Evolutionary conservation across 2,888 invertebrate species (phyloP), one percentile per base, ranked within the genome.

Genomic region (Archaeoteleia sp.): DNA sequence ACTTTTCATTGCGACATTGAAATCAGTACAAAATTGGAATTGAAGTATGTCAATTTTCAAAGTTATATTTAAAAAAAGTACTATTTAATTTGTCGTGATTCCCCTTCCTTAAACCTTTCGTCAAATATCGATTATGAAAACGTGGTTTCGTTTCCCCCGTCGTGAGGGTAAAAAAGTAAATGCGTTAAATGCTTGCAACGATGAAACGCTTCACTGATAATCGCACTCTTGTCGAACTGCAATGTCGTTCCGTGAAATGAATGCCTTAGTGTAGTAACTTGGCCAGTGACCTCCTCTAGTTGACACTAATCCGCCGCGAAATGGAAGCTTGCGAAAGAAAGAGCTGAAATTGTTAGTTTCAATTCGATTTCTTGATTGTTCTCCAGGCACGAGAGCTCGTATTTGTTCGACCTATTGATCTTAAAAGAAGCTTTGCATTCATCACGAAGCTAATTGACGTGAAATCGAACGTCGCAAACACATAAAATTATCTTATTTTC

Each of bases 251-350:
- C 34, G 43, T 27, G 43, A 69, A 63, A 63, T 69, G 53, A 67
- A 63, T 61, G 60, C 51, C 42, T 67, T 35, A 61, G 58, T 69
- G 54, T 57, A 63, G 71, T 58, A 60, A 67, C 55, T 60, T 63
- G 48, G 63, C 46, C 54, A 51, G 39, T 54, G 63, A 61, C 61
- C 61, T 58, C 54, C 43, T 30, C 27, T 46, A 45, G 51, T 61
- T 55, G 65, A 65, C 62, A 58, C 65, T 62, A 67, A 62, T 67
- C 58, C 43, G 32, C 61, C 42, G 20, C 61, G 61, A 71, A 65
- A 68, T 67, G 27, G 55, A 62, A 66, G 58, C 49, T 71, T 67
- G 25, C 65, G 55, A 65, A 68, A 71, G 60, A 57, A 65, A 57
- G 65, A 49, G 34, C 58, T 48, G 48, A 42, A 57, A 58, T 67